Evolutionary conservation across 2,113 vertebrate species (phyloP), one percentile per base, ranked within the genome.

Genomic region (Empidonax alnorum): DNA sequence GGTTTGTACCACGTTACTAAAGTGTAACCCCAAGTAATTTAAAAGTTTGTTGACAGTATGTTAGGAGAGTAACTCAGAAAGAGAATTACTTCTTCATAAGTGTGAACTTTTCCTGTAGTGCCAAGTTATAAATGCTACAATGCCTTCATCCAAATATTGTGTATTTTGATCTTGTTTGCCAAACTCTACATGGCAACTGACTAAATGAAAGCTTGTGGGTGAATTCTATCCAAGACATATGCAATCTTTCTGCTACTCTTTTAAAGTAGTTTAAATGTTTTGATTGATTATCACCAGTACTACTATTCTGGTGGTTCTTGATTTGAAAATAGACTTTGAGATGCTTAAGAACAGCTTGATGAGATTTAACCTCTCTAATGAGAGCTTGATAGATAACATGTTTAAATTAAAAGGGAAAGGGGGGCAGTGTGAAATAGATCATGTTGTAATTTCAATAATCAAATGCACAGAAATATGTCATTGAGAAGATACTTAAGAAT

Each of bases 361-460:
- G 24, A 90, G 28, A 37, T 94, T 86, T 91, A 93, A 86, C 85
- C 65, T 92, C 39, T 83, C 42, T 90, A 90, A 92, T 74, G 59
- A 93, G 68, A 84, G 22, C 31, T 84, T 97, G 72, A 93, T 96
- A 76, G 82, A 74, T 80, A 95, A 52, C 46, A 41, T 42, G 55
- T 80, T 83, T 77, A 86, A 95, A 95, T 95, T 69, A 76, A 87
- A 78, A 85, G n/a, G 31, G 33, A 71, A 65, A 69, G 79, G 74
- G 81, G 67, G n/a, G 19, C 52, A 80, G 49, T 46, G 42, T 74
- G 88, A 88, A 94, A 92, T 90, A 91, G 84, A 95, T 94, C 76
- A 84, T 65, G 42, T 72, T 93, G 79, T 93, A 94, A 78, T 93
- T 93, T 96, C 76, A 86, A 73, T 91, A 91, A 95, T 96, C 92